Percentiles rank a stretch among this genome's conserved stretches.
These are phyloP conservation scores for Calvadosia cruxmelitensis DNA, from an alignment of 30 jellyfish, hydroid and myxozoan species.

Conservation along the genomic window DNA sequence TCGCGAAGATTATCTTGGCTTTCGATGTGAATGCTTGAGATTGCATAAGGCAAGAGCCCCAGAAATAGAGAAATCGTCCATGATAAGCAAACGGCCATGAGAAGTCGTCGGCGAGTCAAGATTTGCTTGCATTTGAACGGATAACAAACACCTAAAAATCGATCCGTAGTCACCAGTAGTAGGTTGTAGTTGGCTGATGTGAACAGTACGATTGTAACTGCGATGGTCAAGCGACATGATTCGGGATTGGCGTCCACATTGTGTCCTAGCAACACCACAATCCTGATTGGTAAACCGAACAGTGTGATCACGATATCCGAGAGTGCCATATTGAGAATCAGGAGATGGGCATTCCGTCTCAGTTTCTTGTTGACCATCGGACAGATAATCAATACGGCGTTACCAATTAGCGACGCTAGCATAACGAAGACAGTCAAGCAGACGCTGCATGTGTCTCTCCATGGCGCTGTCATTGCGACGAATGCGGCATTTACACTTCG, in stretches of 20 bases:
- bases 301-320: constrained; percentile 36
- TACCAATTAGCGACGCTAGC: constrained; percentile 18
- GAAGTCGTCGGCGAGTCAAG: constrained; percentile 14
- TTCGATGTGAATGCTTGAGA: background rate
- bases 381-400: constrained; percentile 17
- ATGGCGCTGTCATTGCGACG: too few relatives aligned
- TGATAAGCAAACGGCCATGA: constrained; percentile 3
- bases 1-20: constrained; percentile 4
- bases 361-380: constrained; percentile 27
- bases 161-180: constrained; percentile 38
- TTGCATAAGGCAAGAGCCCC: constrained; percentile 17
- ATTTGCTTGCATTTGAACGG: constrained; percentile 14
- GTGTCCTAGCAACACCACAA: background rate
- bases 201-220: constrained; percentile 26
- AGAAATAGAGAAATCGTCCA: constrained; percentile 18
- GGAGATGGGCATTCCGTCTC: constrained; percentile 25
- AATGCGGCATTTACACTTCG: too few relatives aligned
- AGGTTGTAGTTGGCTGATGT: constrained; percentile 32
- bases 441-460: too few relatives aligned
- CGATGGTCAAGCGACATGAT: constrained; percentile 16
- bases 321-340: constrained; percentile 33
- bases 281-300: constrained; percentile 25
- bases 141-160: constrained; percentile 32
- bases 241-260: background rate
- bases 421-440: constrained; percentile 9